Conservation (phyloP, 2,888 invertebrate genomes). For the Plemyria rubiginata region DNA sequence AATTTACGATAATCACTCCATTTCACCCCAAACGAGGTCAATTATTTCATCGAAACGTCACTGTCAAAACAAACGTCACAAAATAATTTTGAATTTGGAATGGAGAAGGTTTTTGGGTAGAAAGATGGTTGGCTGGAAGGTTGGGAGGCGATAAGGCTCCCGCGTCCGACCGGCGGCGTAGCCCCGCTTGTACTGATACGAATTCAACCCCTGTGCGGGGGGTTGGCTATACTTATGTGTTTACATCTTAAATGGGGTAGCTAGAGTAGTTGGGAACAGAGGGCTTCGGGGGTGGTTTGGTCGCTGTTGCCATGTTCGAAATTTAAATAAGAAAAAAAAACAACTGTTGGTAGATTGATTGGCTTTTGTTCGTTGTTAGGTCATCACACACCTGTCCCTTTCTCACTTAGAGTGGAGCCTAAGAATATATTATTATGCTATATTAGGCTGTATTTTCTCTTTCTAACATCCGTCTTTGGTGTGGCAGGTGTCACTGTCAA, state of each 20-base stretch:
- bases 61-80: constrained; percentile 26
- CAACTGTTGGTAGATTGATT: too few relatives aligned
- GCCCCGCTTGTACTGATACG: constrained; percentile 72
- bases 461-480: too few relatives aligned
- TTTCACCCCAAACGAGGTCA: constrained; percentile 29
- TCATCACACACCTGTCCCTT: too few relatives aligned
- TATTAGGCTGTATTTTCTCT: too few relatives aligned
- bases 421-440: too few relatives aligned
- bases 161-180: constrained; percentile 66
- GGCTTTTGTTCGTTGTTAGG: too few relatives aligned
- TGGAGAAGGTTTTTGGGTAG: constrained; percentile 12
- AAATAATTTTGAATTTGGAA: constrained; percentile 20
- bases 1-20: constrained; percentile 34
- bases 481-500: too few relatives aligned
- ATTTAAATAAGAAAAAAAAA: not conserved
- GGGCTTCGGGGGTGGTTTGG: not conserved
- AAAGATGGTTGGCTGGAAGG: constrained; percentile 8
- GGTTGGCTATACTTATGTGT: constrained; percentile 76
- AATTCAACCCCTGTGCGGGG: constrained; percentile 55
- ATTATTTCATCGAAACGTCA: constrained; percentile 3
- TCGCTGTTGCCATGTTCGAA: constrained; percentile 1
- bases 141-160: constrained; percentile 2
- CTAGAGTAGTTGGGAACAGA: constrained; percentile 55
- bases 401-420: too few relatives aligned
- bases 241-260: constrained; percentile 81